phyloP scores from a whole-genome alignment of 2,797 vertebrate species.

The Yasuhikotakia modesta region DNA sequence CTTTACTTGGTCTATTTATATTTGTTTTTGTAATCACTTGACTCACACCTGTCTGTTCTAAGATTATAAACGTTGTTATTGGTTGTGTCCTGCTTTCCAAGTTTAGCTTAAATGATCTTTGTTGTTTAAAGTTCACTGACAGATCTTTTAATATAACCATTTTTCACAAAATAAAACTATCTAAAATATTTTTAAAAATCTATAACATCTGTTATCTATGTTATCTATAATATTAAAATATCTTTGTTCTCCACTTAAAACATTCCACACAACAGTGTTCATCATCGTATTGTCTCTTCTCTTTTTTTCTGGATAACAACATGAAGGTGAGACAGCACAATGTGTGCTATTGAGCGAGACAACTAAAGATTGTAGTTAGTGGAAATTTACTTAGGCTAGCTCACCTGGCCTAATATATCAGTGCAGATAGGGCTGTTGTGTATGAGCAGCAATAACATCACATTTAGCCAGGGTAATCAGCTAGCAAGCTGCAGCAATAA shows the following conservation, averaged over 20 bases:
- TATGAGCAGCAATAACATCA: constrained; percentile 60
- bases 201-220: too few relatives aligned
- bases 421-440: constrained; percentile 56
- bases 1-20: not conserved
- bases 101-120: not conserved
- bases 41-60: not conserved
- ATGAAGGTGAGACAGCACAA: constrained; percentile 32
- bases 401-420: constrained; percentile 50
- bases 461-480: constrained; percentile 63
- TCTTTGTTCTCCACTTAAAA: not conserved
- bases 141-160: too few relatives aligned
- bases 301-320: not conserved
- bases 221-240: too few relatives aligned
- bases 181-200: too few relatives aligned
- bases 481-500: constrained; percentile 51
- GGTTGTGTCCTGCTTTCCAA: not conserved
- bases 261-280: constrained; percentile 10
- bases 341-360: constrained; percentile 65
- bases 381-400: constrained; percentile 74
- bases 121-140: too few relatives aligned
- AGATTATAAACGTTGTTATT: not conserved
- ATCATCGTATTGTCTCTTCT: not conserved
- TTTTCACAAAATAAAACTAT: not conserved
- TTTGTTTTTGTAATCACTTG: too few relatives aligned
- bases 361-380: constrained; percentile 75